These are phyloP conservation scores for Dicyrtoma fusca DNA, from an alignment of 2,888 invertebrate species.

Conservation along the genomic window DNA sequence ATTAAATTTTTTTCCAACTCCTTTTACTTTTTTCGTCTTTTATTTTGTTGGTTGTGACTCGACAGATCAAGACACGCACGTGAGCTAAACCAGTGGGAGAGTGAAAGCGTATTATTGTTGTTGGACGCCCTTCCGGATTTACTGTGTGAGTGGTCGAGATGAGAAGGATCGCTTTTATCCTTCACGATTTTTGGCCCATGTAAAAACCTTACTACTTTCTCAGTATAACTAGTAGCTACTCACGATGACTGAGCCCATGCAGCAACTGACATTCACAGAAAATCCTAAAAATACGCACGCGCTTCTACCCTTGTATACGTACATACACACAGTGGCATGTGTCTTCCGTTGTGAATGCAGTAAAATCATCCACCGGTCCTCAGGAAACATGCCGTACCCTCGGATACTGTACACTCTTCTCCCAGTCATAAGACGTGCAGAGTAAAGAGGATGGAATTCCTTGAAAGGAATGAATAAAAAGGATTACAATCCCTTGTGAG, in stretches of 20 bases:
- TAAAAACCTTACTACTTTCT: slow-evolving; percentile 6
- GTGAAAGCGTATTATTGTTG: slow-evolving; percentile 11
- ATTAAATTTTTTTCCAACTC: background rate
- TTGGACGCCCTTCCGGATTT: slow-evolving; percentile 21
- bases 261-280: slow-evolving; percentile 1
- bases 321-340: background rate
- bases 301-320: background rate
- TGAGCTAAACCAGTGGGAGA: slow-evolving; percentile 1
- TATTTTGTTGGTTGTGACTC: no score
- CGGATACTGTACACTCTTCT: no score
- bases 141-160: slow-evolving; percentile 25
- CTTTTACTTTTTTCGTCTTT: no score
- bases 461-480: no score
- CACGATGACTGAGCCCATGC: background rate
- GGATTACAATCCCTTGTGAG: no score
- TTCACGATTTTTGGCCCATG: slow-evolving; percentile 10
- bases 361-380: no score
- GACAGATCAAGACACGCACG: background rate
- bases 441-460: no score
- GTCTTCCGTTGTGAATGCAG: background rate
- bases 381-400: no score
- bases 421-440: no score
- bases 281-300: slow-evolving; percentile 2
- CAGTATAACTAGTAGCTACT: background rate
- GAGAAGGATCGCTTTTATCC: slow-evolving; percentile 29